A percentile compares a stretch with the other conserved stretches of the same genome.
These are phyloP conservation scores for Thymelicus lineola DNA, from an alignment of 2,888 invertebrate species.

Conservation along the genomic window DNA sequence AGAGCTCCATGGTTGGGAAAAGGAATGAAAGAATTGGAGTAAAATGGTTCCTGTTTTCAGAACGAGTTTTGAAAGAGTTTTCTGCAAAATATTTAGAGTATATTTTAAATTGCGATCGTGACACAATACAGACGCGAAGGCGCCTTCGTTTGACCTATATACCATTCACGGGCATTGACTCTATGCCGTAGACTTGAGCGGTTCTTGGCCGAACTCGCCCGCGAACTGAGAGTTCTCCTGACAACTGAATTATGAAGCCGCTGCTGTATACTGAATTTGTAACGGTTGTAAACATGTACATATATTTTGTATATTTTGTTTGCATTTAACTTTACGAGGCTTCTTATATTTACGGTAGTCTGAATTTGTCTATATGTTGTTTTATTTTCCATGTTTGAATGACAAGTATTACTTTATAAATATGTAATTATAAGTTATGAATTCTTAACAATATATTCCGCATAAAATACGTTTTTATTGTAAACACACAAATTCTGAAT, in stretches of 20 bases:
- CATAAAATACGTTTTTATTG: no score
- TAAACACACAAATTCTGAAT: no score
- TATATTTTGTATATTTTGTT: slow-evolving; percentile 17
- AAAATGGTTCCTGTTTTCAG: slow-evolving; percentile 57
- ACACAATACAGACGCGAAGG: slow-evolving; percentile 77
- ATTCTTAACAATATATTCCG: no score
- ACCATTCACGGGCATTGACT: slow-evolving; percentile 76
- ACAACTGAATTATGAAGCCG: slow-evolving; percentile 35
- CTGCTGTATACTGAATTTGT: slow-evolving; percentile 36
- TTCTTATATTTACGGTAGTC: not conserved
- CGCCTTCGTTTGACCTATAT: slow-evolving; percentile 82
- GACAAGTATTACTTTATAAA: not conserved
- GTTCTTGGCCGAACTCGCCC: slow-evolving; percentile 37
- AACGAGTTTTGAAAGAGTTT: slow-evolving; percentile 58
- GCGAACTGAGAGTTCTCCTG: slow-evolving; percentile 30
- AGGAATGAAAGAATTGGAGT: slow-evolving; percentile 51
- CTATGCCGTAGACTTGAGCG: slow-evolving; percentile 54
- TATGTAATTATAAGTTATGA: no score
- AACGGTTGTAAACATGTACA: slow-evolving; percentile 32
- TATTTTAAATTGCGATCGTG: slow-evolving; percentile 56
- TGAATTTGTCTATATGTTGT: not conserved
- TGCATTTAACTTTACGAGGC: not conserved
- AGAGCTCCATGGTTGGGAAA: slow-evolving; percentile 42
- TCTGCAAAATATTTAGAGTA: slow-evolving; percentile 57
- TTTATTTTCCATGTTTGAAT: not conserved